A percentile compares a stretch with the other conserved stretches of the same genome.
Evolutionary conservation across 1,140 invertebrate species (phyloP).

Genomic region (Drosophila elegans): DNA sequence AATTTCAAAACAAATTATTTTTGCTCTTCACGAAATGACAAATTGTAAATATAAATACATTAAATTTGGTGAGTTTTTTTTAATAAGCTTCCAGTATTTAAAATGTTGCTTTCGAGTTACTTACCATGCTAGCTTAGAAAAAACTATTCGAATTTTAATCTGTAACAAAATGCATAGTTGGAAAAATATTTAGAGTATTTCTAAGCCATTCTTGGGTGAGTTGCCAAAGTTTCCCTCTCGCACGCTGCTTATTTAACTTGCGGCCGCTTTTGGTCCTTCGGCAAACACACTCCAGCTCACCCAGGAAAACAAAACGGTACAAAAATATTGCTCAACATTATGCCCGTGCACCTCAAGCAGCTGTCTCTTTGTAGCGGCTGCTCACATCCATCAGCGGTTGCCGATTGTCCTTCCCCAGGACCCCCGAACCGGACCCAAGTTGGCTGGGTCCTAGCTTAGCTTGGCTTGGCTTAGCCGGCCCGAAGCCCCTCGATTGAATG

Average conservation of each 20-base stretch:
- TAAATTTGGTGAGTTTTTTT: too few relatives aligned
- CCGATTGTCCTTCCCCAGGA: slow-evolving; percentile 20
- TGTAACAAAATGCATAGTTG: too few relatives aligned
- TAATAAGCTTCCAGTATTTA: too few relatives aligned
- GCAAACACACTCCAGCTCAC: not conserved
- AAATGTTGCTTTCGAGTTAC: too few relatives aligned
- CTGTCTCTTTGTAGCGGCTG: slow-evolving; percentile 58
- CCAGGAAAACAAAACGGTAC: slow-evolving; percentile 35
- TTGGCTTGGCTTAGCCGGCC: slow-evolving; percentile 35
- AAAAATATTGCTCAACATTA: slow-evolving; percentile 61
- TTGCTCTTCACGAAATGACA: too few relatives aligned
- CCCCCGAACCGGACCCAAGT: slow-evolving; percentile 14
- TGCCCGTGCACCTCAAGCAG: slow-evolving; percentile 57
- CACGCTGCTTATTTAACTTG: slow-evolving; percentile 69
- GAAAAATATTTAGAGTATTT: slow-evolving; percentile 41
- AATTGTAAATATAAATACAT: not conserved
- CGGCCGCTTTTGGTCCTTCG: slow-evolving; percentile 36
- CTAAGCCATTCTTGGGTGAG: not conserved
- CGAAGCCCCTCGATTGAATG: slow-evolving; percentile 66
- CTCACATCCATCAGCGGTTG: slow-evolving; percentile 70
- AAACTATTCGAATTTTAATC: too few relatives aligned
- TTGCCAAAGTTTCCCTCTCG: slow-evolving; percentile 27
- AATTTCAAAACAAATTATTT: too few relatives aligned
- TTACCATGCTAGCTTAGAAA: too few relatives aligned
- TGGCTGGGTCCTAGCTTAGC: slow-evolving; percentile 5